Conservation (phyloP, 2,797 vertebrate genomes). For the Tadarida brasiliensis region DNA sequence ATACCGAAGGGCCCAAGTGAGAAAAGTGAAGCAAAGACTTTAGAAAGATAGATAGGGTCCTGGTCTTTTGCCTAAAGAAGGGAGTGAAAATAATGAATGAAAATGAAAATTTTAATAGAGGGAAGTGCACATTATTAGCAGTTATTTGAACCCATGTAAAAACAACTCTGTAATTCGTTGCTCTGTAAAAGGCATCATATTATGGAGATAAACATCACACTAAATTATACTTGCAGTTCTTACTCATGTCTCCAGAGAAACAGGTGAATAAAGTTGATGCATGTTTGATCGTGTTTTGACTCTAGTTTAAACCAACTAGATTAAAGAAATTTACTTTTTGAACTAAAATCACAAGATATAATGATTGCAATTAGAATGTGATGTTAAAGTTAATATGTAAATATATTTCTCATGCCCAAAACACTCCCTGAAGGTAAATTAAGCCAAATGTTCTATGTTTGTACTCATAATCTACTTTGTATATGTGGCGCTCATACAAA, state of each 20-base stretch:
- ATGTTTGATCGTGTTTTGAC: background rate
- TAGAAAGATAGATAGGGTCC: background rate
- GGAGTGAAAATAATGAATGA: background rate
- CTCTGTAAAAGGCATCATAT: background rate
- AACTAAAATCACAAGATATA: background rate
- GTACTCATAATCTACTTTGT: background rate
- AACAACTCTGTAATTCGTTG: background rate
- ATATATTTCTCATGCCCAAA: background rate
- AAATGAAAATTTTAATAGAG: background rate
- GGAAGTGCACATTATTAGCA: background rate
- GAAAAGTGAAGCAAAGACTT: constrained; percentile 34
- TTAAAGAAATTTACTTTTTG: background rate
- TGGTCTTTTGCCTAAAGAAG: background rate
- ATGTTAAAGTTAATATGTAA: background rate
- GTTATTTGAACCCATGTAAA: background rate
- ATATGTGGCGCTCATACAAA: background rate
- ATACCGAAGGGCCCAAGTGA: background rate
- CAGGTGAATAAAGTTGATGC: background rate
- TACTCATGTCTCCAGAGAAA: background rate
- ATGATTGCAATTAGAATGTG: background rate
- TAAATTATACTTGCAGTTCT: constrained; percentile 1
- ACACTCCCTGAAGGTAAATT: background rate
- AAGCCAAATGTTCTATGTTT: background rate
- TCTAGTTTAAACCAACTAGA: background rate
- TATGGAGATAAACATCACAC: constrained; percentile 51